phyloP scores from a whole-genome alignment of 2,888 invertebrate species.

The Drosophila barbarae region DNA sequence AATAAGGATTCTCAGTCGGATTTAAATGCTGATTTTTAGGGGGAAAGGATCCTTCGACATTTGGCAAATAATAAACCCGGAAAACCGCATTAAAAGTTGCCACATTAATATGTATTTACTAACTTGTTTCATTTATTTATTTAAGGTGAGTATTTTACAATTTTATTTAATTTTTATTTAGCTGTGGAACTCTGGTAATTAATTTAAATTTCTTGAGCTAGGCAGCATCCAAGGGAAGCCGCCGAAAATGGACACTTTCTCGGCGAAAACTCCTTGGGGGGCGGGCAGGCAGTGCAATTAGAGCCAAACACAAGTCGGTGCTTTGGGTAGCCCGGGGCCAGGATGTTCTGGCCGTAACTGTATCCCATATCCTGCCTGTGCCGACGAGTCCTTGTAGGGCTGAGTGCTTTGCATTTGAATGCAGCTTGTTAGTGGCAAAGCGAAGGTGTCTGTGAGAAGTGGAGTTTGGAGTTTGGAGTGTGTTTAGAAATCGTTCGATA shows the following conservation, averaged over 20 bases:
- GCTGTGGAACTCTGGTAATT: not conserved
- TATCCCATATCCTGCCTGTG: constrained; percentile 13
- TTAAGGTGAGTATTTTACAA: not conserved
- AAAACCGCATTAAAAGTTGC: constrained; percentile 50
- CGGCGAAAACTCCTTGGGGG: not conserved
- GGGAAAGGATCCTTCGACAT: not conserved
- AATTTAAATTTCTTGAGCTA: not conserved
- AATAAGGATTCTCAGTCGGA: not conserved
- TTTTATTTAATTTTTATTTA: not conserved
- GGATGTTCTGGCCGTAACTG: not conserved
- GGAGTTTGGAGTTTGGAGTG: not conserved
- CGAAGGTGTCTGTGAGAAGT: not conserved
- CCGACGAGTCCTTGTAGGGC: not conserved
- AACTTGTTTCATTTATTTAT: not conserved
- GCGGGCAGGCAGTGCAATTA: constrained; percentile 54
- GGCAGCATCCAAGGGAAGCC: constrained; percentile 42
- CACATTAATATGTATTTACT: not conserved
- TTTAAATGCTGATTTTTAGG: not conserved
- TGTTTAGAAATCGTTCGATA: not conserved
- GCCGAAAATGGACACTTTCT: constrained; percentile 36
- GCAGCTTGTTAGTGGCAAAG: constrained; percentile 47
- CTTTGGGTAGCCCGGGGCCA: constrained; percentile 11
- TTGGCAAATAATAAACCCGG: constrained; percentile 13
- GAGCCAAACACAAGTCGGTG: constrained; percentile 54
- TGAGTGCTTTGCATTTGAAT: constrained; percentile 53